phyloP scores from a whole-genome alignment of 2,113 vertebrate species.

The Potamarius usumacintae region DNA sequence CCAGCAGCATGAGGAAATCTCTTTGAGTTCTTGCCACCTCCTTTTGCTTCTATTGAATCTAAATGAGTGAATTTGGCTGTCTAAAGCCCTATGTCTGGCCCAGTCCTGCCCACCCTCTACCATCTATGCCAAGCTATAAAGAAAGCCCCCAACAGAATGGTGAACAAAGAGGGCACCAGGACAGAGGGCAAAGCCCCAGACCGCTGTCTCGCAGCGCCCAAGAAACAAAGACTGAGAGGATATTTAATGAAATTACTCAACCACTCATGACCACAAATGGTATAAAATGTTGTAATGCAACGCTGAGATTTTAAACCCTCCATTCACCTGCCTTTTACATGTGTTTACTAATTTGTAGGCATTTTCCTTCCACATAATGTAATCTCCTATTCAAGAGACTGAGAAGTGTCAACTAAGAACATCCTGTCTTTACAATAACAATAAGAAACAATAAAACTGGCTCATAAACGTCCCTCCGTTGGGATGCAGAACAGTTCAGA shows the following conservation, averaged over 20 bases:
- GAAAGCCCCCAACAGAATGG: conserved; percentile 59
- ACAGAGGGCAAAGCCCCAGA: conserved; percentile 63
- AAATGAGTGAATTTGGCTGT: conserved; percentile 80
- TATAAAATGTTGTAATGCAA: background rate
- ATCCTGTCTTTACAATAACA: conserved; percentile 24
- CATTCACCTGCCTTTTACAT: conserved; percentile 7
- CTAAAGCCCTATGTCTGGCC: conserved; percentile 73
- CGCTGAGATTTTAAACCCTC: background rate
- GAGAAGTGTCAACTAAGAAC: conserved; percentile 20
- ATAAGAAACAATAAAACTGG: conserved; percentile 18
- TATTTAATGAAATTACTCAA: background rate
- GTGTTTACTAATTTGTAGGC: background rate
- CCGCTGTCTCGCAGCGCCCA: conserved; percentile 49
- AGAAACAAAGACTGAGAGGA: conserved; percentile 44
- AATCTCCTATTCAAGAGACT: conserved; percentile 11
- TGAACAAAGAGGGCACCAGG: conserved; percentile 60
- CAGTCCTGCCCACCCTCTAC: conserved; percentile 34
- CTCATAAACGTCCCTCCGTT: background rate
- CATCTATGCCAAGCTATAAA: conserved; percentile 63
- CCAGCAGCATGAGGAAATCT: conserved; percentile 63
- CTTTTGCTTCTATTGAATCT: conserved; percentile 76
- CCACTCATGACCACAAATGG: background rate
- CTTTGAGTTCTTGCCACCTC: conserved; percentile 67
- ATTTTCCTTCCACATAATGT: background rate
- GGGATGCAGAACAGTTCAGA: conserved; percentile 20